These are phyloP conservation scores for Lates calcarifer DNA, from an alignment of 2,113 vertebrate species.

Conservation along the genomic window DNA sequence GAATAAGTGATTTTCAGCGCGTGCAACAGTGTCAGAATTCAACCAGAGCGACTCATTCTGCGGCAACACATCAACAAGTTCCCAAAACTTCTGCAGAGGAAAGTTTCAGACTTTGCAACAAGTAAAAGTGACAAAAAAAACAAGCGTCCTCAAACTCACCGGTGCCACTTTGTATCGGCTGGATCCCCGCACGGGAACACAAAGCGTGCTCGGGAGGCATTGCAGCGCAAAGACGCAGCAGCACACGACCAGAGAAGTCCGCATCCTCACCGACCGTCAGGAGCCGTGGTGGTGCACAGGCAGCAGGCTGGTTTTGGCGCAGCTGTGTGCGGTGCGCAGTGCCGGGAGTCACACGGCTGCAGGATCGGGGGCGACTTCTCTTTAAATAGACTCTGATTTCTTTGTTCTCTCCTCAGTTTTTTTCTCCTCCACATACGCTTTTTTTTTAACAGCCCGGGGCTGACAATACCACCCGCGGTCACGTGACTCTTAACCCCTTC, in stretches of 20 bases:
- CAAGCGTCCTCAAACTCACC: constrained; percentile 79
- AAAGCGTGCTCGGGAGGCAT: constrained; percentile 54
- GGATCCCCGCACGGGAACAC: constrained; percentile 64
- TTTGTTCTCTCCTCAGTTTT: constrained; percentile 82
- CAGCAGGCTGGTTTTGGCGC: constrained; percentile 33
- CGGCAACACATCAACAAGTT: background rate
- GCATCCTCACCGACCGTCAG: constrained; percentile 69
- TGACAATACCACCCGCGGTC: constrained; percentile 79
- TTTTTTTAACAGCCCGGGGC: constrained; percentile 75
- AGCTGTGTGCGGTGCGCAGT: constrained; percentile 46
- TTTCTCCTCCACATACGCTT: constrained; percentile 65
- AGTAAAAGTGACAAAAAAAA: background rate
- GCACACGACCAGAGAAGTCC: constrained; percentile 65
- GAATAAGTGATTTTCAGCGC: background rate
- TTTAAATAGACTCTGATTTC: constrained; percentile 84
- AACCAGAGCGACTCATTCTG: background rate
- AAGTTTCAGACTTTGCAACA: background rate
- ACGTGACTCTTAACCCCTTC: constrained; percentile 81
- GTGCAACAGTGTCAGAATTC: background rate
- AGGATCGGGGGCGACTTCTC: constrained; percentile 60
- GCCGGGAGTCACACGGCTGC: constrained; percentile 65
- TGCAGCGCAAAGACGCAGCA: constrained; percentile 73
- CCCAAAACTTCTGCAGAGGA: background rate
- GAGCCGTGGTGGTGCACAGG: constrained; percentile 41
- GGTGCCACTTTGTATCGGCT: constrained; percentile 73